Base-by-base conservation (phyloP, 2,797 vertebrate genomes). In the Menidia menidia region DNA sequence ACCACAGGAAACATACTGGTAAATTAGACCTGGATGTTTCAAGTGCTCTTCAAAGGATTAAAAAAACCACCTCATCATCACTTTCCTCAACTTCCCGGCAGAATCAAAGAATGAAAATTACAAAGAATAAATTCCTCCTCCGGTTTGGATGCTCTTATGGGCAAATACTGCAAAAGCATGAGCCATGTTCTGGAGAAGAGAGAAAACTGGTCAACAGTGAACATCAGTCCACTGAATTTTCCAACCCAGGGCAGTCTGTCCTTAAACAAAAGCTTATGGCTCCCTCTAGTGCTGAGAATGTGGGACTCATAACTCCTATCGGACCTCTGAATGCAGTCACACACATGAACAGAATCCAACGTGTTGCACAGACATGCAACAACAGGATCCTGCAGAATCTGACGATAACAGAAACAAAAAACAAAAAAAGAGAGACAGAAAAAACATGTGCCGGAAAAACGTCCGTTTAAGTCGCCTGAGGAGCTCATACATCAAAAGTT, bases 401-500 rank as follows among this genome's bases (percentile, higher is more conserved):
- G 44, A 60, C 52, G 42, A 50, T 64, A 68, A 30, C 0, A 55
- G 30, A 62, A 64, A 60, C 5, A 3, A 52, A 30, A 57, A 14
- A 25, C 10, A 3, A 2, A 44, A 63, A 25, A 68, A 30, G 0
- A 55, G 30, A 62, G 60, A 60, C 5, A 3, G 48, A 30, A 57
- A 14, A 25, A 7, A 3, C 2, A 44, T 60, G 39, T 56, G 32
- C 33, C n/a, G 43, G 15, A 55, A 33, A 72, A 70, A 52, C 14
- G 10, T 18, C 13, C 31, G 12, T 50, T 25, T 39, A 19, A 64
- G 65, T 32, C 48, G 15, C 30, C 4, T 51, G 3, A n/a, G 12
- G n/a, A 32, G 39, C 71, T 94, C 68, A 93, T 11, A 91, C 2
- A 2, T 93, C 88, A 87, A 93, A 94, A 0, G 81, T 79, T 47